Conservation (phyloP, 2,797 vertebrate genomes). For the Chiloscyllium punctatum region DNA sequence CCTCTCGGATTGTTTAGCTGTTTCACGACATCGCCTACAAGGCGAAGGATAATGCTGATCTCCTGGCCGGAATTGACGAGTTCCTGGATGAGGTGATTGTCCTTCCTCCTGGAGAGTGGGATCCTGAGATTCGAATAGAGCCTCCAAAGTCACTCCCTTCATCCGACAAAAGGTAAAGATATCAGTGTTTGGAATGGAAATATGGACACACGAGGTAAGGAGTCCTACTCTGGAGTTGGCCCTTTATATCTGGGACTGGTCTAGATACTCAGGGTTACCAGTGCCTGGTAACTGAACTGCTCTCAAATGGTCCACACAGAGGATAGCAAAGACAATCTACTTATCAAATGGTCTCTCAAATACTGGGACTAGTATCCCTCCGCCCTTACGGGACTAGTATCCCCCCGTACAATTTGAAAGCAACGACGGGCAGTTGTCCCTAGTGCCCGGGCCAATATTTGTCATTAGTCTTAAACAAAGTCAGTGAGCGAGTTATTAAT, state of each 20-base stretch:
- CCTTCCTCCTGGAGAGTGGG: constrained; percentile 95
- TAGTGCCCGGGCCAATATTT: neutral
- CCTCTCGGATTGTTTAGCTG: constrained; percentile 59
- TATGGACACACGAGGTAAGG: too few relatives aligned
- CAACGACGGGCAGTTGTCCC: too few relatives aligned
- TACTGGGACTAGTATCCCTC: neutral
- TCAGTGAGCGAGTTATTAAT: neutral
- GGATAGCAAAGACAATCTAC: neutral
- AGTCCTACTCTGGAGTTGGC: too few relatives aligned
- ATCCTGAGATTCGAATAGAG: constrained; percentile 94
- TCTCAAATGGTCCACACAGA: neutral
- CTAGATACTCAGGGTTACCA: neutral
- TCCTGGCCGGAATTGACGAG: constrained; percentile 92
- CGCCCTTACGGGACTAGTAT: neutral
- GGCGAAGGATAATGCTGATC: constrained; percentile 89
- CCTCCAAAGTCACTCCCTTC: constrained; percentile 90
- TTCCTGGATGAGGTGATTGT: constrained; percentile 97
- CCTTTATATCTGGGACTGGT: neutral
- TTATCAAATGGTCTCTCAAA: neutral
- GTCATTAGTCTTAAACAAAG: neutral
- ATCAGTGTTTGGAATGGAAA: neutral
- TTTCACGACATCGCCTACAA: constrained; percentile 98
- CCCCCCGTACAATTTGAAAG: neutral
- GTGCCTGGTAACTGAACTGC: neutral
- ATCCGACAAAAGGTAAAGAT: constrained; percentile 83